These are phyloP conservation scores for Reticulitermes lucifugus DNA, from an alignment of 2,888 invertebrate species.

Conservation along the genomic window DNA sequence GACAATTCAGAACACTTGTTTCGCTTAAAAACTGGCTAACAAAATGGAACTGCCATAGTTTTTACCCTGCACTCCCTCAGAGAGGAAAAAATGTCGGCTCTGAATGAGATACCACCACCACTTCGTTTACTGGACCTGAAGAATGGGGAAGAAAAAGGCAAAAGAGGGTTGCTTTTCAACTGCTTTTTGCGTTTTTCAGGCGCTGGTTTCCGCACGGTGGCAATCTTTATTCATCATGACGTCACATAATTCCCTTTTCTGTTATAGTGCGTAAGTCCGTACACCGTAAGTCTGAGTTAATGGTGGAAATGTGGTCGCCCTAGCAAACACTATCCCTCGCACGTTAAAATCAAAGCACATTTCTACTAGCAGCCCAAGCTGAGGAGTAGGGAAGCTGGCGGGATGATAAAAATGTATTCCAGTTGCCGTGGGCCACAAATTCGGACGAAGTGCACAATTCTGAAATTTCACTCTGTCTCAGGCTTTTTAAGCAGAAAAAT, in stretches of 20 bases:
- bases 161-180: not conserved
- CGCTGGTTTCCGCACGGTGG: conserved; percentile 8
- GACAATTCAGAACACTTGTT: too few relatives aligned
- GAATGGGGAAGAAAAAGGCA: not conserved
- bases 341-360: not conserved
- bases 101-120: not conserved
- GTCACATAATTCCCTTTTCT: not conserved
- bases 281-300: not conserved
- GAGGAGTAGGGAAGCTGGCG: not conserved
- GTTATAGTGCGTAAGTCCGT: not conserved
- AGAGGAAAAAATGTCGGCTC: not conserved
- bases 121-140: not conserved
- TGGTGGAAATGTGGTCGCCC: not conserved
- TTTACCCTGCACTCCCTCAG: not conserved
- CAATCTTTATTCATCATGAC: conserved; percentile 7
- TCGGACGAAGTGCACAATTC: not conserved
- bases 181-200: conserved; percentile 2
- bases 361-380: not conserved
- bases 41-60: conserved; percentile 15
- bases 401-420: too few relatives aligned
- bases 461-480: not conserved
- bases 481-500: not conserved
- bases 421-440: not conserved
- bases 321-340: not conserved
- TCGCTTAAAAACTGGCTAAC: conserved; percentile 26